These are phyloP conservation scores for Halictus ligatus DNA, from an alignment of 2,888 invertebrate genomes.

Conservation along the genomic window DNA sequence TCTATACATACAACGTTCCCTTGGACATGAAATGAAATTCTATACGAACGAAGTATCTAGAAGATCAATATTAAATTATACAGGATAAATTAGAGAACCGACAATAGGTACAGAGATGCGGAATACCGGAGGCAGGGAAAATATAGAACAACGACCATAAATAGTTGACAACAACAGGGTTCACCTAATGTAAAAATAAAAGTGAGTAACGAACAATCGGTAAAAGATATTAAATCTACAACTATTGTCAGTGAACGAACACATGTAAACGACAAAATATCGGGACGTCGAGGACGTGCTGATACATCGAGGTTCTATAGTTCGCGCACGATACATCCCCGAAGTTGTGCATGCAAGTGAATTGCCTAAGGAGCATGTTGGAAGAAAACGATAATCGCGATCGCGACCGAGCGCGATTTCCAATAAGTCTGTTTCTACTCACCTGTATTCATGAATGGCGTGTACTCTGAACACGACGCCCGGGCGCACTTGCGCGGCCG, in stretches of 20 bases:
- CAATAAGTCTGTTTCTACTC: constrained; percentile 67
- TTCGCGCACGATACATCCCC: too few species aligned
- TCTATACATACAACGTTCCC: neutral
- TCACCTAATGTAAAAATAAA: neutral
- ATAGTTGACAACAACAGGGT: neutral
- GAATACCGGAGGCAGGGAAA: neutral
- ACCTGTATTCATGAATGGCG: constrained; percentile 83
- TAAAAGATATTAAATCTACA: neutral
- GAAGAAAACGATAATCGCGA: neutral
- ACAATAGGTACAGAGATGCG: neutral
- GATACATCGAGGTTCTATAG: neutral
- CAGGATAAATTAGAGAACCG: neutral
- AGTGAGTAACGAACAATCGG: neutral
- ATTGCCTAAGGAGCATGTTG: neutral
- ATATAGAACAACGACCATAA: neutral
- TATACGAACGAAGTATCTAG: neutral
- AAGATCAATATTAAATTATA: neutral
- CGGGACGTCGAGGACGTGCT: constrained; percentile 1
- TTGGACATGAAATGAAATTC: neutral
- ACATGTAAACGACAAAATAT: constrained; percentile 17
- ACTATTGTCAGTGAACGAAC: constrained; percentile 21
- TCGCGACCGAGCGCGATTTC: constrained; percentile 26
- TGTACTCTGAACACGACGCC: constrained; percentile 73
- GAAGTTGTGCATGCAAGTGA: neutral
- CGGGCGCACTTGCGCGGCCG: constrained; percentile 74